A percentile compares a stretch with the other conserved stretches of the same genome.
Evolutionary conservation across 2,797 vertebrate species (phyloP).

Genomic region (Martes flavigula): DNA sequence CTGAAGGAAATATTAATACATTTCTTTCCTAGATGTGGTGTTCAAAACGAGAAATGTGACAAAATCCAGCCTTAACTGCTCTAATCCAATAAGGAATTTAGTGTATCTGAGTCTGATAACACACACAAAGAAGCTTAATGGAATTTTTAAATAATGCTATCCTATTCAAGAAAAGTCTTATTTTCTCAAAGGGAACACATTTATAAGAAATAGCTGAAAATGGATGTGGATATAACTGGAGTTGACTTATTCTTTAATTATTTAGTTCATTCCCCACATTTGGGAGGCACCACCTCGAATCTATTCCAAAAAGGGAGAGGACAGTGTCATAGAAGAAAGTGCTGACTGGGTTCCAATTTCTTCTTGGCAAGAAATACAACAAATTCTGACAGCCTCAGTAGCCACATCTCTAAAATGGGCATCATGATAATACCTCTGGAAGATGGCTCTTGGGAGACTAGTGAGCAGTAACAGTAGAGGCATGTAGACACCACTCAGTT

Average conservation of each 20-base stretch:
- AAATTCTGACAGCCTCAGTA: background rate
- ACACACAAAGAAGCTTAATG: background rate
- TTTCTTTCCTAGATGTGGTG: slow-evolving; percentile 38
- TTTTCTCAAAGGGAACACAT: slow-evolving; percentile 49
- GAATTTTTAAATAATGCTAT: slow-evolving; percentile 38
- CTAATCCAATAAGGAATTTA: slow-evolving; percentile 33
- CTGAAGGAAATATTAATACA: slow-evolving; percentile 56
- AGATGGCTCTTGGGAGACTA: background rate
- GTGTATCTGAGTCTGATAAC: slow-evolving; percentile 42
- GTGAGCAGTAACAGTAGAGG: background rate
- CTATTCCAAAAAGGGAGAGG: background rate
- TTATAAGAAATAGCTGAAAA: slow-evolving; percentile 31
- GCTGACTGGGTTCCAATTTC: background rate
- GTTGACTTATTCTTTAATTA: background rate
- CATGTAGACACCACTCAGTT: background rate
- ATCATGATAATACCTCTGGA: background rate
- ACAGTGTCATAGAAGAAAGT: background rate
- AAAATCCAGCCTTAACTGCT: background rate
- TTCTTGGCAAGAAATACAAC: background rate
- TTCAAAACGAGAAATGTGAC: slow-evolving; percentile 51
- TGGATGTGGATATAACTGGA: background rate
- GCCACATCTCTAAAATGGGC: background rate
- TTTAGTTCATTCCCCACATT: background rate
- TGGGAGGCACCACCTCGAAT: background rate
- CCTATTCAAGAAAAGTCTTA: slow-evolving; percentile 37